These are phyloP conservation scores for Epinotia demarniana DNA, from an alignment of 2,888 invertebrate species.

Conservation along the genomic window DNA sequence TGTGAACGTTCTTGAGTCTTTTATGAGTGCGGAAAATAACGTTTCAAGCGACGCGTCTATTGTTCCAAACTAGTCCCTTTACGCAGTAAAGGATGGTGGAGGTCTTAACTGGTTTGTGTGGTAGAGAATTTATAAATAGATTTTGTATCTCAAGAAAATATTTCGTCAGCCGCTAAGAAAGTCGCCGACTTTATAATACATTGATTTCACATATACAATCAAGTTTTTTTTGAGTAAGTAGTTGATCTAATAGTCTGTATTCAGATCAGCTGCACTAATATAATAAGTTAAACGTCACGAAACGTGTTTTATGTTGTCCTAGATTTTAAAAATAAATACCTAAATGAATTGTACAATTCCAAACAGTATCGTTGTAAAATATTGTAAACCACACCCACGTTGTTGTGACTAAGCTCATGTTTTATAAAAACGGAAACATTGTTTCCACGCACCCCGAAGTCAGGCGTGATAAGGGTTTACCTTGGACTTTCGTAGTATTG, in stretches of 20 bases:
- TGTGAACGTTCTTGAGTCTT: neutral
- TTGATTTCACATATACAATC: too few species aligned
- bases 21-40: neutral
- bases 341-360: neutral
- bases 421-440: conserved; percentile 25
- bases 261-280: too few species aligned
- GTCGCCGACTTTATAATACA: too few species aligned
- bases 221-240: too few species aligned
- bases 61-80: neutral
- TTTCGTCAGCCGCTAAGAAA: too few species aligned
- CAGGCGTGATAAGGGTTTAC: conserved; percentile 37
- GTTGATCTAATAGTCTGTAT: too few species aligned
- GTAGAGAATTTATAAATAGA: neutral
- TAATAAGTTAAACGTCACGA: too few species aligned
- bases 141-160: too few species aligned
- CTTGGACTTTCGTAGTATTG: conserved; percentile 36
- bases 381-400: neutral
- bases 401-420: conserved; percentile 18
- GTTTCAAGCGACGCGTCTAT: neutral
- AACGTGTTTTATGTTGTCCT: too few species aligned
- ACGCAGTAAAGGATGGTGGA: neutral
- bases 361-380: neutral
- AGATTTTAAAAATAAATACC: too few species aligned
- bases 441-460: conserved; percentile 25
- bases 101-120: neutral